Conservation (phyloP, 2,797 vertebrate genomes). For the Intellagama lesueurii region DNA sequence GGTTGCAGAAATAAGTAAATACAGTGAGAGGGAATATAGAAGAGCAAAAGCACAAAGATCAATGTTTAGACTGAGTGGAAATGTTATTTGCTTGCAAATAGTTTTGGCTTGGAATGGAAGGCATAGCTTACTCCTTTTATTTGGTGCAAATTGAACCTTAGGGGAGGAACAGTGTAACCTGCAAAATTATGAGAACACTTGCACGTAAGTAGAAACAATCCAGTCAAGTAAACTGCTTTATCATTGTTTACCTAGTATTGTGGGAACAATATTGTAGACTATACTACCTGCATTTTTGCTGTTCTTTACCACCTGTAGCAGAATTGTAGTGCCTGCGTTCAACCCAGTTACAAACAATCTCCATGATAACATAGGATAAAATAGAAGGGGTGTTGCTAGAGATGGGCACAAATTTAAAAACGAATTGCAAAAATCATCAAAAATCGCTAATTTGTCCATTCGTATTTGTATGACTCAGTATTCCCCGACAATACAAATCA, state of each 20-base stretch:
- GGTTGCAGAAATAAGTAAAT: constrained; percentile 29
- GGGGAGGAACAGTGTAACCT: constrained; percentile 2
- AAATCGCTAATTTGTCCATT: too few relatives aligned
- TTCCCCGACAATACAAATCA: not conserved
- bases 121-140: constrained; percentile 12
- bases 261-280: not conserved
- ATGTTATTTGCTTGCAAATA: constrained; percentile 30
- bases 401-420: too few relatives aligned
- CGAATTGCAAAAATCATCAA: too few relatives aligned
- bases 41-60: not conserved
- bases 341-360: not conserved
- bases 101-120: constrained; percentile 3
- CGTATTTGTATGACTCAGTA: too few relatives aligned
- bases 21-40: not conserved
- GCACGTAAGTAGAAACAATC: not conserved
- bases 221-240: not conserved
- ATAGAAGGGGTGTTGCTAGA: not conserved
- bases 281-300: not conserved
- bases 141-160: constrained; percentile 3
- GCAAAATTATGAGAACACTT: not conserved
- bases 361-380: not conserved
- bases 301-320: not conserved
- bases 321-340: not conserved
- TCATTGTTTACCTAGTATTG: constrained; percentile 9
- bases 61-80: constrained; percentile 26